phyloP scores from a whole-genome alignment of 2,888 invertebrate species.

The Ephialtes manifestator region DNA sequence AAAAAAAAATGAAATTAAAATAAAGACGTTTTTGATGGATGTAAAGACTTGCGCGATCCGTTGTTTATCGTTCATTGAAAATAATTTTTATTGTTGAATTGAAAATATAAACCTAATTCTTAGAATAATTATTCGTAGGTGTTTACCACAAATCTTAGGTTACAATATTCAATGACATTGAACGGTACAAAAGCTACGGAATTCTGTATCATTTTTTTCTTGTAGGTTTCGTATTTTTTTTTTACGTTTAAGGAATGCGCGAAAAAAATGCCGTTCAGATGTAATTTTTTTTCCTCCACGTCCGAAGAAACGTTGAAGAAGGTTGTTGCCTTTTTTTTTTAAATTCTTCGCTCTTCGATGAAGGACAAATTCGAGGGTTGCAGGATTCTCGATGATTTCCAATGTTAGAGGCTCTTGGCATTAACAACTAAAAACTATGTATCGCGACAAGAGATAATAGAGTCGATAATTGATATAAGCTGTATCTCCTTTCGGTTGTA shows the following conservation, averaged over 20 bases:
- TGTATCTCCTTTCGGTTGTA: slow-evolving; percentile 46
- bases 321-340: slow-evolving; percentile 1
- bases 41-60: slow-evolving; percentile 40
- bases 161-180: slow-evolving; percentile 79
- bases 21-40: slow-evolving; percentile 18
- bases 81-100: slow-evolving; percentile 83
- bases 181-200: slow-evolving; percentile 77
- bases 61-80: slow-evolving; percentile 79
- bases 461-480: slow-evolving; percentile 45
- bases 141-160: slow-evolving; percentile 80
- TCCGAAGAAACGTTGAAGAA: slow-evolving; percentile 2
- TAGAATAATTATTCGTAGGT: slow-evolving; percentile 81
- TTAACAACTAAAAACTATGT: slow-evolving; percentile 29
- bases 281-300: not conserved
- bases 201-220: slow-evolving; percentile 50
- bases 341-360: not conserved
- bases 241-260: slow-evolving; percentile 74
- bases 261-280: slow-evolving; percentile 50
- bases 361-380: slow-evolving; percentile 14
- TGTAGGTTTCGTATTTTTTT: slow-evolving; percentile 78
- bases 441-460: slow-evolving; percentile 58
- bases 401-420: not conserved
- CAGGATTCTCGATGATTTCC: slow-evolving; percentile 17
- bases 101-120: slow-evolving; percentile 84
- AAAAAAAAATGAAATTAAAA: too few relatives aligned